Evolutionary conservation across 2,113 vertebrate genomes (phyloP), one percentile per base, ranked within the genome.

Genomic region (Spilogale gracilis): DNA sequence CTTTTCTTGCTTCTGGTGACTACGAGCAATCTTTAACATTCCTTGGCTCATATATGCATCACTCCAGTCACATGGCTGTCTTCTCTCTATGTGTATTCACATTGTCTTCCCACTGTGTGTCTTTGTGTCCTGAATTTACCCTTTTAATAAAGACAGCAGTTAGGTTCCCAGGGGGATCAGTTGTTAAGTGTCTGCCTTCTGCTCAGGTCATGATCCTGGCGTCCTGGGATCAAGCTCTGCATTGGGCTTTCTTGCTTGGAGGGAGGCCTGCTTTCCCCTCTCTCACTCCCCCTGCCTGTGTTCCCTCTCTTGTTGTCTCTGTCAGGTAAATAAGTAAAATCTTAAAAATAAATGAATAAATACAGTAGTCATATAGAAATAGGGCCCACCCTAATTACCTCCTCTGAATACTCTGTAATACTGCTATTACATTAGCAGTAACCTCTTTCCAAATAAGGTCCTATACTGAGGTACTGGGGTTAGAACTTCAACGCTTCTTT

Each of bases 51-150:
- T 73, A 23, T 5, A 13, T 16, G 8, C 8, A 63, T 23, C 63
- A 8, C 1, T 58, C 13, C 13, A 5, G 17, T n/a, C 21, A 9
- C 23, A 32, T 4, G 23, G 23, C 10, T 10, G 12, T 6, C 9
- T 67, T 45, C 27, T 88, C 10, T 12, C 7, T 71, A 5, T 43
- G 7, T 60, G 16, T 58, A 27, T 52, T 74, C 32, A 45, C 0
- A 30, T 16, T 56, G n/a, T 76, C 65, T 87, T 88, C 30, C 2
- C 38, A 27, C n/a, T 58, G 18, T 43, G 43, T 45, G 12, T 56
- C 27, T 80, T 11, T 32, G 13, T 61, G 5, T 91, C 23, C 30
- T 23, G 30, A 86, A 45, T 38, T 56, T 73, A 79, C 12, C 9
- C 11, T 79, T 87, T n/a, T 21, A 78, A 87, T 21, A 79, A 71